phyloP scores from a whole-genome alignment of 1,140 invertebrate species.

The Tetraneura akinire region DNA sequence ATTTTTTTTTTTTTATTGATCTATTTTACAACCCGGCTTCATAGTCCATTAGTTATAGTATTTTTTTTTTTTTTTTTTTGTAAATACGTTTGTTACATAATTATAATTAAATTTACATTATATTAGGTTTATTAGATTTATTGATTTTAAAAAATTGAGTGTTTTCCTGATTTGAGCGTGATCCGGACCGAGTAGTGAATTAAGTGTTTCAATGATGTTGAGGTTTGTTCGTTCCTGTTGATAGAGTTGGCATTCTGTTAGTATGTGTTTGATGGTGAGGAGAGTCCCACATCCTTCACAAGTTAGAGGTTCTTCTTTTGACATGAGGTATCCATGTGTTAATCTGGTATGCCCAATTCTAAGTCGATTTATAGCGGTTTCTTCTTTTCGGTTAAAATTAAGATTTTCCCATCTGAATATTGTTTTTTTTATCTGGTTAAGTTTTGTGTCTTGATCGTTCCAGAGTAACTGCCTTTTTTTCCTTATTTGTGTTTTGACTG shows the following conservation, averaged over 20 bases:
- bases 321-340: background rate
- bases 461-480: too few species aligned
- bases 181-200: background rate
- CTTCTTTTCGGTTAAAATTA: background rate
- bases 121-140: background rate
- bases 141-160: background rate
- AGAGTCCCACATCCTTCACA: background rate
- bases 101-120: too few species aligned
- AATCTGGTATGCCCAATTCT: background rate
- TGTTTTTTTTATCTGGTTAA: background rate
- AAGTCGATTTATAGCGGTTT: background rate
- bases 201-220: background rate
- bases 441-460: background rate
- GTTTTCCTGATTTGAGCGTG: background rate
- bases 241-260: background rate
- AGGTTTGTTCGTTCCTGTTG: background rate
- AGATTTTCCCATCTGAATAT: background rate
- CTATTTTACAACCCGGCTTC: too few species aligned
- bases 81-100: too few species aligned
- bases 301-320: background rate
- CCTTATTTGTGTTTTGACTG: too few species aligned
- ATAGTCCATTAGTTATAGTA: too few species aligned
- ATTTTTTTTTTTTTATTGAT: too few species aligned
- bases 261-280: background rate
- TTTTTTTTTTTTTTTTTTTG: too few species aligned